Evolutionary conservation across 2,113 vertebrate species (phyloP).

Genomic region (Benitochromis conjunctus): DNA sequence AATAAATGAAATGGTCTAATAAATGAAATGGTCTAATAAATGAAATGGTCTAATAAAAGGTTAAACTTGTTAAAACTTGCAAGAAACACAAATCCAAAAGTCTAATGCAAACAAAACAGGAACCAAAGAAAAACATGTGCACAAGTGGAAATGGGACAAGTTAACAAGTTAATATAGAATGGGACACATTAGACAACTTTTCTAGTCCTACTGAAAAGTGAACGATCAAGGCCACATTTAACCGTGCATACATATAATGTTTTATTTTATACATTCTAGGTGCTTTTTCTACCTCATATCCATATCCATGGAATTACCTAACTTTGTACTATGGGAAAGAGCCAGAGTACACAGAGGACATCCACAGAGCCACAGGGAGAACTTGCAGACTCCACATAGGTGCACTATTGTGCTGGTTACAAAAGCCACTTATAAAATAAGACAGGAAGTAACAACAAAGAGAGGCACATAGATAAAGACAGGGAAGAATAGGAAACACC

Average conservation of each 20-base stretch:
- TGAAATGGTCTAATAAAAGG: not conserved
- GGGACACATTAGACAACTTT: no score
- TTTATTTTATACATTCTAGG: not conserved
- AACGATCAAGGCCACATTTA: not conserved
- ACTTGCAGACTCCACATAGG: not conserved
- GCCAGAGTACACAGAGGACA: not conserved
- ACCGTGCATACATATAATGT: not conserved
- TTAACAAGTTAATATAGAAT: no score
- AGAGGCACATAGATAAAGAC: not conserved
- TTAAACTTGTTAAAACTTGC: not conserved
- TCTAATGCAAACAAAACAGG: not conserved
- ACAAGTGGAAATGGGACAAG: not conserved
- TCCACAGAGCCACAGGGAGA: not conserved
- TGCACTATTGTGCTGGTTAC: not conserved
- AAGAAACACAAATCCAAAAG: not conserved
- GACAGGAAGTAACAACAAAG: not conserved
- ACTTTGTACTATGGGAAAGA: not conserved
- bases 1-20: no score
- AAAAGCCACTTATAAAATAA: accelerated
- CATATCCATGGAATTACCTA: not conserved
- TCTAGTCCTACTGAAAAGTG: not conserved
- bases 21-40: not conserved
- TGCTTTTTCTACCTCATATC: not conserved
- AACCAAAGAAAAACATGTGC: not conserved
- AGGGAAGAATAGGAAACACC: not conserved